phyloP scores from a whole-genome alignment of 2,888 invertebrate species.

The Cephus pulcher region DNA sequence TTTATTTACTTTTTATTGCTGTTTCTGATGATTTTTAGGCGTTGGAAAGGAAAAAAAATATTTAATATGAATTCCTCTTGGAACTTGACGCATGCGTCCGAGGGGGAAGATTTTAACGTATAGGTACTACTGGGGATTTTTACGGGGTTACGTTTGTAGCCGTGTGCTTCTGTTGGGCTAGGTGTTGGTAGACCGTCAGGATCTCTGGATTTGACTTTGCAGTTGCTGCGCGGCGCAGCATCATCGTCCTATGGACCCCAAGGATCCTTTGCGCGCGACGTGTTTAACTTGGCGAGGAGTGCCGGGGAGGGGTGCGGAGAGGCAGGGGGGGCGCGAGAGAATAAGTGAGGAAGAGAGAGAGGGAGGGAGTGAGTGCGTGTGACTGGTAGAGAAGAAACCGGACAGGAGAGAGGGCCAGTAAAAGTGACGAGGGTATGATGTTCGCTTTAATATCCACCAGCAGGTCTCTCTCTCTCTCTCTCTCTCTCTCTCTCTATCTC shows the following conservation, averaged over 20 bases:
- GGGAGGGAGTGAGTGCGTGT: conserved; percentile 14
- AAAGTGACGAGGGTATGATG: conserved; percentile 65
- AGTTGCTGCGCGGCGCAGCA: conserved; percentile 44
- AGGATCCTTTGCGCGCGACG: conserved; percentile 25
- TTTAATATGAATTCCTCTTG: too few relatives aligned
- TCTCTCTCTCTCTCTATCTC: conserved; percentile 3
- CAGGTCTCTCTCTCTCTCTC: conserved; percentile 39
- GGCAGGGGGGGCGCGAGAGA: conserved; percentile 15
- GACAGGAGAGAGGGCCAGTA: conserved; percentile 47
- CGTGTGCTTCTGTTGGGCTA: neutral
- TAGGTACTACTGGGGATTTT: too few relatives aligned
- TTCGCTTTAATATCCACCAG: conserved; percentile 65
- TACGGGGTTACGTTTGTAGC: too few relatives aligned
- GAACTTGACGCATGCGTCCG: neutral
- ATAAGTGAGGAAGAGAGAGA: conserved; percentile 17
- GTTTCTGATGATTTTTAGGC: too few relatives aligned
- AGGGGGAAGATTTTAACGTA: conserved; percentile 11
- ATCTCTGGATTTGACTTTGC: conserved; percentile 56
- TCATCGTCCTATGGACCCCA: conserved; percentile 14
- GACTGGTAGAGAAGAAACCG: conserved; percentile 8
- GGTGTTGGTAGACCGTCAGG: neutral
- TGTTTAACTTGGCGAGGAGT: conserved; percentile 42
- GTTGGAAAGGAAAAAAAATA: too few relatives aligned
- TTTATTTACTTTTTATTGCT: too few relatives aligned
- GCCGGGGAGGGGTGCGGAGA: conserved; percentile 10